Evolutionary conservation across 2,797 vertebrate genomes (phyloP), one percentile per base, ranked within the genome.

Genomic region (Amniataba percoides): DNA sequence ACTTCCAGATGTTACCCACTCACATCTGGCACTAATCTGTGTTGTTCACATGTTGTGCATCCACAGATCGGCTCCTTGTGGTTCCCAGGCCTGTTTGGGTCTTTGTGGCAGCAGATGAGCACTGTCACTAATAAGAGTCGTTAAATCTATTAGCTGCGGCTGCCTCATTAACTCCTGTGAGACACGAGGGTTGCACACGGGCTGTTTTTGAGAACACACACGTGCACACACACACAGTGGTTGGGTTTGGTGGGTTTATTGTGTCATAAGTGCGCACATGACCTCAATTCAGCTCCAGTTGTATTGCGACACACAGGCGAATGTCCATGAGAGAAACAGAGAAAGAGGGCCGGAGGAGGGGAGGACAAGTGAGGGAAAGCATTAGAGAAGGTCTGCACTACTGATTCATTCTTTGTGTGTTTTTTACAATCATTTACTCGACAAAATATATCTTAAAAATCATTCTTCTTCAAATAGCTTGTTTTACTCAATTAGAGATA

Each of bases 1-100:
- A 62, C 71, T 16, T 3, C 73, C 80, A 89, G 70, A 84, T 87
- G 78, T 65, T 80, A 40, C 19, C 40, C 45, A 52, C 48, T 73
- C 53, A 77, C 79, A 86, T 83, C 79, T 80, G 77, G 65, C 25
- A n/a, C 16, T 49, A 39, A 53, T 81, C 21, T 46, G 25, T 34
- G 64, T 72, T 71, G 40, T 58, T 81, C 53, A 60, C 52, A 48
- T 69, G 42, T 46, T 71, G 46, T 55, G 55, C 65, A 71, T 34
- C 11, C 45, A 52, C 23, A 75, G 57, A 63, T 31, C 49, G 40
- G 18, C 18, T n/a, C 48, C 67, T 71, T 74, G 40, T 89, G 68
- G 78, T 52, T 34, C 60, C 31, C 25, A 51, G 46, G 18, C 1
- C 0, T 4, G 19, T 56, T 34, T 36, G 34, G 4, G 7, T 6